These are phyloP conservation scores for Heterohyrax brucei DNA, from an alignment of 2,797 vertebrate species.

Conservation along the genomic window DNA sequence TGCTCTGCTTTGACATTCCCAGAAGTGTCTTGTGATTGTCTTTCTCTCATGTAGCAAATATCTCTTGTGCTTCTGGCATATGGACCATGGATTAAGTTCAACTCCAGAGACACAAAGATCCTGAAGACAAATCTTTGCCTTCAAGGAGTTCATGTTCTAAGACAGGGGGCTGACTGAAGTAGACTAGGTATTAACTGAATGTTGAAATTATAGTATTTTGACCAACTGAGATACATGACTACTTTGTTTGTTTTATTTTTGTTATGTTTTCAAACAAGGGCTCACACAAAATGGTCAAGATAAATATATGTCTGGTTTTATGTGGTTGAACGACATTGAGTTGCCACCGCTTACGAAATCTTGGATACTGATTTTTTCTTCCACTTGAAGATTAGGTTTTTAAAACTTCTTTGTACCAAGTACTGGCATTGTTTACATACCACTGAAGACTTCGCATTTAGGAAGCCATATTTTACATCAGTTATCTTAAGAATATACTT, in stretches of 20 bases:
- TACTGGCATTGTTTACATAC: background rate
- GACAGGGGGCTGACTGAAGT: background rate
- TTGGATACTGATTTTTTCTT: slow-evolving; percentile 22
- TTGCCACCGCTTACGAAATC: background rate
- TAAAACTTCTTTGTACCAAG: background rate
- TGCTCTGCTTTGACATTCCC: background rate
- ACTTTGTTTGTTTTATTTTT: background rate
- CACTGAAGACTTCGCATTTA: background rate
- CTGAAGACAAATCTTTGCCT: slow-evolving; percentile 27
- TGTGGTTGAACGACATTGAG: background rate
- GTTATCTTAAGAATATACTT: background rate
- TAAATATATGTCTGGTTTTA: background rate
- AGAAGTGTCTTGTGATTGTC: background rate
- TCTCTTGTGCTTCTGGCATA: background rate
- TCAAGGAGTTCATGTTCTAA: slow-evolving; percentile 3
- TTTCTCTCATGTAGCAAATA: background rate
- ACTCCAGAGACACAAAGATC: background rate
- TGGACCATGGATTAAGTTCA: background rate
- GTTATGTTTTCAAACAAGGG: slow-evolving; percentile 24
- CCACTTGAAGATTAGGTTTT: background rate
- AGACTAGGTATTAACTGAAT: background rate
- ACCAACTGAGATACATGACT: background rate
- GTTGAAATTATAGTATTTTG: slow-evolving; percentile 32
- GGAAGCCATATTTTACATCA: background rate
- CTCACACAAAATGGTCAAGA: background rate